A percentile compares a stretch with the other conserved stretches of the same genome.
Conservation (phyloP, 2,113 vertebrate species). For the Nesoenas mayeri region DNA sequence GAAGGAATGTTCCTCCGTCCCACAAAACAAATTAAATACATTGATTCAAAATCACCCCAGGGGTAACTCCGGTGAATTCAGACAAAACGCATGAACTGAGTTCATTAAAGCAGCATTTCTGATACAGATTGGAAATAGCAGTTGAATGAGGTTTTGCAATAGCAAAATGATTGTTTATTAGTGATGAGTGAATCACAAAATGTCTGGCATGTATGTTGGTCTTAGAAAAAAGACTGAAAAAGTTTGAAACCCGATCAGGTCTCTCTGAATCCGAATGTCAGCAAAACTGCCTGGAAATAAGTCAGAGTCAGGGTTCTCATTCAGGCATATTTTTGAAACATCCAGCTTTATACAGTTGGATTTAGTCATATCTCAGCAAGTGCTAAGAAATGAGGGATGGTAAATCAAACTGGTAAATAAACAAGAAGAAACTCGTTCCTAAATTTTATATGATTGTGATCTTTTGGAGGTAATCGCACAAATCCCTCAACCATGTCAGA, state of each 20-base stretch:
- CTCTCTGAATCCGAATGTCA: slow-evolving; percentile 30
- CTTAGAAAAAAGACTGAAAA: slow-evolving; percentile 33
- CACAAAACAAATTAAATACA: slow-evolving; percentile 39
- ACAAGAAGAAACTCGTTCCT: not conserved
- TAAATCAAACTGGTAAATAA: slow-evolving; percentile 18
- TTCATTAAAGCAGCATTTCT: slow-evolving; percentile 31
- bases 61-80: not conserved
- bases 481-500: not conserved
- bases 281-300: slow-evolving; percentile 41
- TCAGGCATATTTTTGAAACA: not conserved
- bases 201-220: not conserved
- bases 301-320: slow-evolving; percentile 5
- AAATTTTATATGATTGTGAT: not conserved
- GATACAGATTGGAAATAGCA: slow-evolving; percentile 6
- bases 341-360: not conserved
- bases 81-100: not conserved
- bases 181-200: slow-evolving; percentile 54
- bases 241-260: slow-evolving; percentile 20
- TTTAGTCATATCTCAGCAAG: not conserved
- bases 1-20: slow-evolving; percentile 17
- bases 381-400: not conserved
- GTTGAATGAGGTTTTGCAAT: slow-evolving; percentile 2
- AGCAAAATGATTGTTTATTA: slow-evolving; percentile 46
- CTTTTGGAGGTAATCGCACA: not conserved
- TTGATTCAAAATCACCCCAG: slow-evolving; percentile 31